Conservation (phyloP, 2,113 vertebrate species). For the Diadophis punctatus region DNA sequence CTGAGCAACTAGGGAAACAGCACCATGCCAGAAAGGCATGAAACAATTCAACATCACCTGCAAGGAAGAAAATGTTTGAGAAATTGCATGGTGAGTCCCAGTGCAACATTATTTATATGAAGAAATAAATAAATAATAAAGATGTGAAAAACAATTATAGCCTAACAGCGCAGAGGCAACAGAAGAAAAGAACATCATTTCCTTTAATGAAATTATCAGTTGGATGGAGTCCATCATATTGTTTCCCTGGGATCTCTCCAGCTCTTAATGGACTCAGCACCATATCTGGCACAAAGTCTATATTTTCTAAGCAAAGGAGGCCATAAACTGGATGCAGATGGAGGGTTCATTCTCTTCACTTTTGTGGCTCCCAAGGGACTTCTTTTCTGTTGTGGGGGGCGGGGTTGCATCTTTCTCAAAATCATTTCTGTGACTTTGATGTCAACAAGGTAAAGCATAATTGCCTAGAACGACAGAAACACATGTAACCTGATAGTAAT, state of each 20-base stretch:
- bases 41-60: not conserved
- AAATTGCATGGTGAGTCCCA: not conserved
- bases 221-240: not conserved
- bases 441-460: not conserved
- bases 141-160: not conserved
- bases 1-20: not conserved
- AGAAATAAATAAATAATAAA: not conserved
- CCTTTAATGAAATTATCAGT: conserved; percentile 1
- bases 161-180: not conserved
- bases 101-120: not conserved
- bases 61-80: not conserved
- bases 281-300: not conserved
- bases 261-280: not conserved
- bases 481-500: not conserved
- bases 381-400: not conserved
- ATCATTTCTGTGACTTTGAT: not conserved
- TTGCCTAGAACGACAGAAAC: not conserved
- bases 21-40: not conserved
- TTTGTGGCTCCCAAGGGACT: not conserved
- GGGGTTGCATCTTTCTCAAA: not conserved
- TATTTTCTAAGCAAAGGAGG: not conserved
- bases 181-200: not conserved
- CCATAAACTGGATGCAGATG: not conserved
- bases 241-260: conserved; percentile 3
- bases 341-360: not conserved